Base-by-base conservation (phyloP, 2,113 vertebrate genomes). In the Triplophysa siluroides region DNA sequence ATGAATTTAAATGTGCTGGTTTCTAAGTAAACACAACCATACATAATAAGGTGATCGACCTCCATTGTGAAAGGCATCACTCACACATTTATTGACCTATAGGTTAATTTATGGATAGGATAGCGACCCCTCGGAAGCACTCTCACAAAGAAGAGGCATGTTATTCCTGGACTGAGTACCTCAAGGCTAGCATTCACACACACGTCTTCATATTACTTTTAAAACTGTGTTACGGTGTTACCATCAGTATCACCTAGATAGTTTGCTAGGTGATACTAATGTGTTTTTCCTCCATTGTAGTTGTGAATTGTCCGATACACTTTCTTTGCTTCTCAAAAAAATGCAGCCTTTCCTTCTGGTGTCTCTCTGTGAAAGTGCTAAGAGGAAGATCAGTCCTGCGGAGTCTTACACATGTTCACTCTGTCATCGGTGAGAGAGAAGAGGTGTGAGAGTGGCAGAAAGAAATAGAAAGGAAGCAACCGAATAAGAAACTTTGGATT, bases 281-380 rank as follows among this genome's bases (percentile, higher is more conserved):
- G 43, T 63, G 23, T 11, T 62, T 75, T 6, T 19, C 23, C 45
- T 61, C 12, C 8, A 12, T 21, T 10, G 8, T 43, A 43, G 63
- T 62, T 71, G 43, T 58, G 47, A 73, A 7, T 14, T 64, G 38
- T 54, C 41, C 56, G n/a, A 63, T 24, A 43, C 9, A 4, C 33
- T 47, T 58, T 18, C 8, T 56, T 72, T 61, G 56, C 13, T 43
- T 74, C 23, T 18, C 45, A 16, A 68, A 18, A 18, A n/a, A 6
- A 4, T 64, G 23, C 16, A 1, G 19, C 52, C 1, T 58, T 24
- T 78, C 10, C 38, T 38, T 38, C 33, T 45, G 52, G 4, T 45
- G 50, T 73, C 43, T 83, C 52, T 63, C 38, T 56, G 38, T 50
- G 50, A 58, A 76, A 78, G 29, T 64, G 58, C 64, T 69, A 63